A percentile compares a stretch with the other conserved stretches of the same genome.
These are phyloP conservation scores for Microcaecilia unicolor DNA, from an alignment of 2,797 vertebrate species.

Conservation along the genomic window DNA sequence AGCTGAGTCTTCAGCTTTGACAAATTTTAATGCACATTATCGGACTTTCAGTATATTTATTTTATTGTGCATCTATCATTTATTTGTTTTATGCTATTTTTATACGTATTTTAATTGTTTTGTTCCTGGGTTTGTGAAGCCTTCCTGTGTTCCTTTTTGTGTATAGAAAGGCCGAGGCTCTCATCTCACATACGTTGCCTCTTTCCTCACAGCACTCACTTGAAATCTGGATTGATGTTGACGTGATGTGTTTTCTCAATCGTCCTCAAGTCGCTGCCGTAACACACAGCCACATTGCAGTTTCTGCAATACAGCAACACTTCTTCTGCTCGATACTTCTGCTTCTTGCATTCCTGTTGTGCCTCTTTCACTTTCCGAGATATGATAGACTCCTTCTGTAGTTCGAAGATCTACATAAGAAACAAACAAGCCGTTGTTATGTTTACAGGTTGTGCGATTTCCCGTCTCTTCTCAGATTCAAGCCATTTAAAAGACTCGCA, in stretches of 20 bases:
- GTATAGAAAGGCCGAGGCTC: too few species aligned
- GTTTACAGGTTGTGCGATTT: too few species aligned
- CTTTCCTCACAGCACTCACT: conserved; percentile 57
- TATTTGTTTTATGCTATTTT: too few species aligned
- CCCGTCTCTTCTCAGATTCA: background rate
- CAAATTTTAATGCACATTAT: too few species aligned
- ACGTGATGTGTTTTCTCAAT: conserved; percentile 72
- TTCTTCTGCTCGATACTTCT: conserved; percentile 2
- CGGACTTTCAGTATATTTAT: too few species aligned
- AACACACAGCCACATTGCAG: conserved; percentile 57
- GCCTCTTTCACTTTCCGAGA: conserved; percentile 19
- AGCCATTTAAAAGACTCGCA: background rate
- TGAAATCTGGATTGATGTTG: conserved; percentile 69
- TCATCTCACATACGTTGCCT: too few species aligned
- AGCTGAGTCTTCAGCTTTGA: too few species aligned
- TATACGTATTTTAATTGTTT: too few species aligned
- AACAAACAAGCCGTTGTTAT: too few species aligned
- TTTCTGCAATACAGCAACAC: conserved; percentile 62
- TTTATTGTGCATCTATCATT: too few species aligned
- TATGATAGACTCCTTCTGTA: conserved; percentile 47
- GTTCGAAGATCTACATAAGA: conserved; percentile 46
- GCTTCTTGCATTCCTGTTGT: conserved; percentile 8
- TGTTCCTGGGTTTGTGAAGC: too few species aligned
- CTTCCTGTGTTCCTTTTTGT: too few species aligned
- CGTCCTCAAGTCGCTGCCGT: conserved; percentile 62